A percentile compares a stretch with the other conserved stretches of the same genome.
phyloP scores from a whole-genome alignment of 2,888 invertebrate genomes.

The Aphelenchoides bicaudatus region DNA sequence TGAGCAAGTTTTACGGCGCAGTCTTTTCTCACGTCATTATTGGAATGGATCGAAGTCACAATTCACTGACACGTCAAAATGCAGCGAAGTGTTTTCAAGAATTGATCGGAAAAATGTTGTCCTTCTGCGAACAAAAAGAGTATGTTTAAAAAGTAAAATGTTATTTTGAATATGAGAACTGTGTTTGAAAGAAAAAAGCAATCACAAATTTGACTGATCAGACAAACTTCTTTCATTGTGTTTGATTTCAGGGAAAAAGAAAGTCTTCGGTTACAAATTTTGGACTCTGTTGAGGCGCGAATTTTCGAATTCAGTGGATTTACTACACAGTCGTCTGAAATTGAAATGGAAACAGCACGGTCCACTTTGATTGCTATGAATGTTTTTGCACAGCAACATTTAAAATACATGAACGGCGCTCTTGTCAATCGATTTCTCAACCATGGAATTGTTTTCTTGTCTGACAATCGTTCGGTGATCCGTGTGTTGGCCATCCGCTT shows the following conservation, averaged over 20 bases:
- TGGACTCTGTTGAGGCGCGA: slow-evolving; percentile 1
- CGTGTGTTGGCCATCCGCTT: slow-evolving; percentile 49
- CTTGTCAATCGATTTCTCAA: slow-evolving; percentile 35
- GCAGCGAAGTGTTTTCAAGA: slow-evolving; percentile 48
- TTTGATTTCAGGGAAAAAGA: too few relatives aligned
- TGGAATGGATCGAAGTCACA: slow-evolving; percentile 42
- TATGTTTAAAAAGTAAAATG: slow-evolving; percentile 16
- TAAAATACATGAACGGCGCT: slow-evolving; percentile 32
- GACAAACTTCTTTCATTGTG: too few relatives aligned
- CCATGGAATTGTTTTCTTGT: slow-evolving; percentile 40
- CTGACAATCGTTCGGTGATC: slow-evolving; percentile 44
- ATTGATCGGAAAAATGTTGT: slow-evolving; percentile 41
- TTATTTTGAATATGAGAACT: slow-evolving; percentile 5
- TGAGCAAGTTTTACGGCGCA: slow-evolving; percentile 33
- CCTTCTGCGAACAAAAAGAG: slow-evolving; percentile 37
- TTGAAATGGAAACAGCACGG: slow-evolving; percentile 35
- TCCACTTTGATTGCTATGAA: slow-evolving; percentile 50
- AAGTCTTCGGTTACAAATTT: slow-evolving; percentile 6
- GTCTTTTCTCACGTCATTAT: slow-evolving; percentile 42
- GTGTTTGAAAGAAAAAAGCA: slow-evolving; percentile 17
- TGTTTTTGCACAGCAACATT: slow-evolving; percentile 52
- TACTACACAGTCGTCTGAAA: not conserved
- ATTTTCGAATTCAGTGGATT: slow-evolving; percentile 10
- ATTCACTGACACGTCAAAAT: slow-evolving; percentile 36
- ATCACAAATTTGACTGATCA: too few relatives aligned